These are phyloP conservation scores for Rutilus rutilus DNA, from an alignment of 2,113 vertebrate genomes.

Conservation along the genomic window DNA sequence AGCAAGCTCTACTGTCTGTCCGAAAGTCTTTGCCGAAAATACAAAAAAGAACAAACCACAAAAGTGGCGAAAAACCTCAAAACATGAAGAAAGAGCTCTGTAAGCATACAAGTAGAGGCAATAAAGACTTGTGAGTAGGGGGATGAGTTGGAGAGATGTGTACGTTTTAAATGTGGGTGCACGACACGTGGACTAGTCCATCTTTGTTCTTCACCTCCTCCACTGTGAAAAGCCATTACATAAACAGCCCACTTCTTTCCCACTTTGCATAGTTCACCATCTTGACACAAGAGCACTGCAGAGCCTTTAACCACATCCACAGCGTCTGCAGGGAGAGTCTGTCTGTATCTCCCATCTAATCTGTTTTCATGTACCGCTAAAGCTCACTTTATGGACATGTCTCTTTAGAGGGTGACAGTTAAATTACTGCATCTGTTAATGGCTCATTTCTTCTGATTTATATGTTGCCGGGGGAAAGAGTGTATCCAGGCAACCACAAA, in stretches of 20 bases:
- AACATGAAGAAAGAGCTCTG: background rate
- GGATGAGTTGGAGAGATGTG: background rate
- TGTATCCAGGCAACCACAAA: slow-evolving; percentile 64
- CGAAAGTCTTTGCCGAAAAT: background rate
- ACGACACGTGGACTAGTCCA: slow-evolving; percentile 14
- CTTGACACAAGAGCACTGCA: slow-evolving; percentile 30
- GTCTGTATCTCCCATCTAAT: slow-evolving; percentile 25
- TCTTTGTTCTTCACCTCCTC: slow-evolving; percentile 26
- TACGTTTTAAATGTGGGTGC: slow-evolving; percentile 3
- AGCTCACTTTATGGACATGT: slow-evolving; percentile 27
- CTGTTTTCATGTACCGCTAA: slow-evolving; percentile 22
- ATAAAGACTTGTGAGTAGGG: background rate
- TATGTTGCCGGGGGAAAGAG: slow-evolving; percentile 50
- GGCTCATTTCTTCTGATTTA: slow-evolving; percentile 54
- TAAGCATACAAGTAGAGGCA: background rate
- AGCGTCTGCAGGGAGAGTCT: background rate
- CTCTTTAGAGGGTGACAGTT: slow-evolving; percentile 33
- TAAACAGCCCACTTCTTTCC: slow-evolving; percentile 36
- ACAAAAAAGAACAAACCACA: background rate
- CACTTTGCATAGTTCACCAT: slow-evolving; percentile 43
- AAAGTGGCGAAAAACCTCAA: background rate
- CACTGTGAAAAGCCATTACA: slow-evolving; percentile 26
- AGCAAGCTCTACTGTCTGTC: background rate
- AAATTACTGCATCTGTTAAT: slow-evolving; percentile 54
- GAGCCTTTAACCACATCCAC: slow-evolving; percentile 18